Evolutionary conservation across 2,888 invertebrate genomes (phyloP), one percentile per base, ranked within the genome.

Genomic region (Euclidia mi): DNA sequence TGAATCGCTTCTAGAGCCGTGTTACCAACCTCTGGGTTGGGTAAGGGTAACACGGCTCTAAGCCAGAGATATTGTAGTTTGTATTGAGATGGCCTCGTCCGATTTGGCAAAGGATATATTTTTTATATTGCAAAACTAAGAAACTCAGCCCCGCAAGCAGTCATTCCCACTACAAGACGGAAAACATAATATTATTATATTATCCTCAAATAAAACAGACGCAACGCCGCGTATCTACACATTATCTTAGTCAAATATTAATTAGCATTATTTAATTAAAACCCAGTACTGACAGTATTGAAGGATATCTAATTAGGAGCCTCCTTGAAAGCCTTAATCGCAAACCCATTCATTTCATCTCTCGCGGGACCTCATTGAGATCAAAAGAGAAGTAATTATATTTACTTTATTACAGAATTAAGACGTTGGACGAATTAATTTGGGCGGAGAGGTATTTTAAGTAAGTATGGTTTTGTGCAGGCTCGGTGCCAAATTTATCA

Each of bases 301-400:
- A 62, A 42, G 53, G 42, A 44, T 57, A 56, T 59, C 53, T 71
- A 75, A 75, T 68, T 65, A 73, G 47, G 57, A 41, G 32, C 42
- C 17, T 46, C 56, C 20, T 42, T 58, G 42, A 45, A 53, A 11
- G 56, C 45, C 28, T 25, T 67, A 58, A 74, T 62, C 58, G 47
- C 43, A 62, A 46, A 56, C 44, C 47, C 41, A 68, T 74, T 72
- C 71, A 61, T 37, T 0, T 12, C 52, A 57, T 73, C 56, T 68
- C 46, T 55, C 52, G 53, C 20, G 56, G 59, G 42, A 45, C 56
- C 53, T 50, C 55, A 50, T 60, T 56, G 32, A 47, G 51, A 44
- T 68, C 56, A 62, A 66, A 58, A 53, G 49, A 42, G 29, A 40
- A 57, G 28, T 48, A 34, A 61, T 74, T 64, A 55, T 52, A 61